Base-by-base conservation (phyloP, 2,797 vertebrate genomes). In the Cygnus olor region DNA sequence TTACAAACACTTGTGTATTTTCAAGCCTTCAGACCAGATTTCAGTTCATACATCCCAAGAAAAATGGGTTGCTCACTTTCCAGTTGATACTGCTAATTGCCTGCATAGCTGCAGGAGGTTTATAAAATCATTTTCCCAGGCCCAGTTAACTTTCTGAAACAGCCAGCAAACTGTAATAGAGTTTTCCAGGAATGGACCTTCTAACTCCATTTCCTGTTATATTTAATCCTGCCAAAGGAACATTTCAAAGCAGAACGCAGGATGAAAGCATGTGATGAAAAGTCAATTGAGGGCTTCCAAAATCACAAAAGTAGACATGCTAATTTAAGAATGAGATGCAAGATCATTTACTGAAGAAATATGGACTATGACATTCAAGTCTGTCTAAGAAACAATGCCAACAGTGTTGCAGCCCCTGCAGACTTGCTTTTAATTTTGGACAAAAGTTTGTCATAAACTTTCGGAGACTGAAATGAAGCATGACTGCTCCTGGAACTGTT, bases 141-240 rank as follows among this genome's bases (percentile, higher is more conserved):
- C 11, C 4, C 63, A 54, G 58, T 80, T 64, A 91, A 80, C 28
- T 70, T 90, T 89, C 74, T 87, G 64, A 90, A 96, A 90, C 11
- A 87, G 69, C 65, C 71, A 89, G 71, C 57, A 57, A 88, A 63
- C 22, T 36, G 20, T 71, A 95, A 81, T 22, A 70, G 30, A 79
- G 63, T 82, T 95, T 85, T 90, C 65, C 68, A 95, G 81, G 80
- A 97, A 95, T 73, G 57, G 40, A 89, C 56, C 78, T 92, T 92
- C 36, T 54, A 87, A 81, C 36, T 74, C 70, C 22, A 56, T 68
- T 94, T 97, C 93, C 91, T 90, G 76, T 69, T 89, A 40, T 54
- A 89, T 86, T 94, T 90, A 45, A 77, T 71, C 38, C 63, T 74
- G 56, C 60, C 89, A 87, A 84, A 89, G 27, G 45, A 85, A 58